phyloP scores from a whole-genome alignment of 2,888 invertebrate species.

The Conomelus anceps region DNA sequence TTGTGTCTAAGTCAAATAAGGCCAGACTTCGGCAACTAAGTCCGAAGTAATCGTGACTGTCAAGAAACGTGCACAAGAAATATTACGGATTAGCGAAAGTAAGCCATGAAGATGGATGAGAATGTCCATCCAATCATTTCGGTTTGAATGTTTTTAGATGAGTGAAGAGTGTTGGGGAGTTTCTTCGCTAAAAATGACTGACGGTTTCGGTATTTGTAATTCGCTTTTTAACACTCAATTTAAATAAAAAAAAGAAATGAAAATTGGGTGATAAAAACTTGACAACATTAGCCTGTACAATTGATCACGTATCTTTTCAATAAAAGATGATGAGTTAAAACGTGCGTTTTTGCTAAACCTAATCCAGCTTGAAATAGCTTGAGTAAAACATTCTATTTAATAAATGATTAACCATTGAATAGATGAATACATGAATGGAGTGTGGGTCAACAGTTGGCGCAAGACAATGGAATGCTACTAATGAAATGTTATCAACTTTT shows the following conservation, averaged over 20 bases:
- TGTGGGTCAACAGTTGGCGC: too few species aligned
- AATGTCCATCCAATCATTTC: not conserved
- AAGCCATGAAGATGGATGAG: not conserved
- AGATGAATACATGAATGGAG: too few species aligned
- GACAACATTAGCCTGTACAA: not conserved
- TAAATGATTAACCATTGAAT: not conserved
- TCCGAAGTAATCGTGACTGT: not conserved
- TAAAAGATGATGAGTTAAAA: not conserved
- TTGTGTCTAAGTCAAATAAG: not conserved
- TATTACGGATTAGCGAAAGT: not conserved
- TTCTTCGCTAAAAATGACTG: not conserved
- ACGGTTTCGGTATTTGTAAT: not conserved
- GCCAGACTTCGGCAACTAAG: not conserved
- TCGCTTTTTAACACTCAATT: not conserved
- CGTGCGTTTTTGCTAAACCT: not conserved
- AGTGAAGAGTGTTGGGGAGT: not conserved
- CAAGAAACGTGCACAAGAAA: not conserved
- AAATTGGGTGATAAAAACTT: too few species aligned
- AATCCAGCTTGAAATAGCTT: not conserved
- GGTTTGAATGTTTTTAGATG: not conserved
- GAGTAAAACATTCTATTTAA: not conserved
- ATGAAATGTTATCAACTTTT: too few species aligned
- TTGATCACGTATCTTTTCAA: not conserved
- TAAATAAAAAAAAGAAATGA: too few species aligned
- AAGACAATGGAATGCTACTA: too few species aligned